Evolutionary conservation across 2,888 invertebrate species (phyloP).

Genomic region (Drosophila emarginata): DNA sequence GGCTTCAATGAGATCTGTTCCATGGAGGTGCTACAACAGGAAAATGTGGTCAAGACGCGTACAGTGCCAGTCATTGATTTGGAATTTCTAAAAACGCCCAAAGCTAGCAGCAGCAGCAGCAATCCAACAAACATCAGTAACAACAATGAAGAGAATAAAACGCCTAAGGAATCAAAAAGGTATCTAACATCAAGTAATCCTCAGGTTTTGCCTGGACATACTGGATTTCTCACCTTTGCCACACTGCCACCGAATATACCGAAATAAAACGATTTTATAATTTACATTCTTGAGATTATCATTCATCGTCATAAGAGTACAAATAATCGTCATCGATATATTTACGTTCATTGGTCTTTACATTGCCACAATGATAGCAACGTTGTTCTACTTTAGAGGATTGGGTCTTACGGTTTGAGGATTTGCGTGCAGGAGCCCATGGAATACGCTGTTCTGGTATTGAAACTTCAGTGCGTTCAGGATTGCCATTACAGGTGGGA

Average conservation of each 20-base stretch:
- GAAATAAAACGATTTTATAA: conserved; percentile 59
- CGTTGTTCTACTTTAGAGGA: conserved; percentile 40
- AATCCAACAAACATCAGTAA: not conserved
- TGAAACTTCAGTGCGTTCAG: conserved; percentile 74
- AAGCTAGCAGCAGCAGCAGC: conserved; percentile 6
- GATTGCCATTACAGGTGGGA: conserved; percentile 79
- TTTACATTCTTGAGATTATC: conserved; percentile 44
- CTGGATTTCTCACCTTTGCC: conserved; percentile 97
- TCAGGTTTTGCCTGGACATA: conserved; percentile 92
- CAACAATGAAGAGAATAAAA: conserved; percentile 55
- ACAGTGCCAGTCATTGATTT: conserved; percentile 87
- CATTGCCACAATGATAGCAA: conserved; percentile 68
- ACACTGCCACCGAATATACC: conserved; percentile 87
- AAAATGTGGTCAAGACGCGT: conserved; percentile 88
- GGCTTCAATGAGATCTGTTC: conserved; percentile 94
- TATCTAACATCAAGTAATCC: conserved; percentile 89
- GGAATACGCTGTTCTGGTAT: conserved; percentile 82
- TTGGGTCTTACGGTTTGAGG: conserved; percentile 72
- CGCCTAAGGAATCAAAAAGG: conserved; percentile 83
- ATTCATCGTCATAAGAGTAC: conserved; percentile 51
- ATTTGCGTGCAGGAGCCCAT: conserved; percentile 79
- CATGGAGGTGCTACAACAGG: conserved; percentile 92
- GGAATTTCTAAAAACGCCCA: conserved; percentile 85
- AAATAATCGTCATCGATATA: conserved; percentile 54
- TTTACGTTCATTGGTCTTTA: conserved; percentile 47